Evolutionary conservation across 2,797 vertebrate species (phyloP).

Genomic region (Furcifer pardalis): DNA sequence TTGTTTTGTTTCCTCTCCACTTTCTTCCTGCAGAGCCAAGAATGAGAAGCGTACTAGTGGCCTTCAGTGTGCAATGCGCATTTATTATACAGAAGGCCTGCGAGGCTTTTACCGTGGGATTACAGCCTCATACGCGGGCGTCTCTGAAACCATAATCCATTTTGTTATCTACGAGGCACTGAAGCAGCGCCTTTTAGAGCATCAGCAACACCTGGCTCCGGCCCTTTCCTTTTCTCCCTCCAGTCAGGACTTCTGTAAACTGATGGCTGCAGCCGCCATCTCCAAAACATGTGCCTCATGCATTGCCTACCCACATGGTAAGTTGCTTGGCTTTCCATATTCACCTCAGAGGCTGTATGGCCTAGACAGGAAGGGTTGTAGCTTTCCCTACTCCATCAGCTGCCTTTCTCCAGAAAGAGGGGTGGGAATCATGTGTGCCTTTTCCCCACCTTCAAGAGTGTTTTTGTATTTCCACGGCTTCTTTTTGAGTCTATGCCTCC

Average conservation of each 20-base stretch:
- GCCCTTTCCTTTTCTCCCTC: conserved; percentile 27
- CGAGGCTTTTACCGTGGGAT: conserved; percentile 71
- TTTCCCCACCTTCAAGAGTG: too few species aligned
- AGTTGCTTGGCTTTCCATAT: background rate
- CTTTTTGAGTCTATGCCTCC: too few species aligned
- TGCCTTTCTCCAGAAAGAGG: background rate
- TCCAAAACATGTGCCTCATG: conserved; percentile 68
- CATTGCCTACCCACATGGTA: conserved; percentile 71
- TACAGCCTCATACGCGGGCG: conserved; percentile 71
- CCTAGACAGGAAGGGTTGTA: background rate
- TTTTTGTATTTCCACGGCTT: too few species aligned
- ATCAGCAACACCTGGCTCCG: conserved; percentile 43
- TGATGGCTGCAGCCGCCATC: conserved; percentile 69
- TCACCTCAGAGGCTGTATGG: fast-evolving
- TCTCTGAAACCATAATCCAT: conserved; percentile 72
- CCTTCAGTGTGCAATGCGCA: conserved; percentile 58
- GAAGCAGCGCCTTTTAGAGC: conserved; percentile 60
- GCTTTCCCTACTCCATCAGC: background rate
- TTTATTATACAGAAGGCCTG: conserved; percentile 67
- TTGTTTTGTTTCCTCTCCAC: background rate
- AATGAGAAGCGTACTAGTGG: conserved; percentile 40
- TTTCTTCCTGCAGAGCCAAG: conserved; percentile 46
- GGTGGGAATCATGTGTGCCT: too few species aligned
- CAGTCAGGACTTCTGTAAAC: conserved; percentile 54
- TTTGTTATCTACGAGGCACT: conserved; percentile 72